Conservation (phyloP, 2,797 vertebrate species). For the Natrix natrix region DNA sequence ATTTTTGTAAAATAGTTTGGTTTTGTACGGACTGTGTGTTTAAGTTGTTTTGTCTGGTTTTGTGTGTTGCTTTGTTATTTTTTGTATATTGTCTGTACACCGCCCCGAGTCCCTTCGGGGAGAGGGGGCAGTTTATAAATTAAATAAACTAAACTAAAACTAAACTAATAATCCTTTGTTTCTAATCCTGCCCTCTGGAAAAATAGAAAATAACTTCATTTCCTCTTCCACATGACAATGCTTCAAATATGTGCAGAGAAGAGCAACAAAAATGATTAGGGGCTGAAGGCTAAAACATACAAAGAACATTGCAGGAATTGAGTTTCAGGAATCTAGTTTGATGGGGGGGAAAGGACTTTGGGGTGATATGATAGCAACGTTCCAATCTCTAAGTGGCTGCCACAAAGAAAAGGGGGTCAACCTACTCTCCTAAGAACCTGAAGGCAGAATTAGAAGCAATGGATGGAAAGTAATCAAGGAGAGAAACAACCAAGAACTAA, state of each 20-base stretch:
- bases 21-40: too few relatives aligned
- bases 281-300: neutral
- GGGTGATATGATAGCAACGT: neutral
- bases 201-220: neutral
- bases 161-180: neutral
- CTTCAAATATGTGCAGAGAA: neutral
- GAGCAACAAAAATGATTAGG: neutral
- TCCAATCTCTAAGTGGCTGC: neutral
- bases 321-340: neutral
- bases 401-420: neutral
- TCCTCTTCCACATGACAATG: neutral
- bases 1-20: too few relatives aligned
- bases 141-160: too few relatives aligned
- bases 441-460: neutral
- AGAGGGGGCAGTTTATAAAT: too few relatives aligned
- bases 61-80: too few relatives aligned
- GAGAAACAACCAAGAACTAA: neutral
- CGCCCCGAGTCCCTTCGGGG: too few relatives aligned
- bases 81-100: too few relatives aligned
- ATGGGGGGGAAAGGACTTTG: neutral
- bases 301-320: neutral
- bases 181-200: neutral
- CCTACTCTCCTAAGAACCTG: neutral
- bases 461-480: neutral
- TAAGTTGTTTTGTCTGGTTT: too few relatives aligned